phyloP scores from a whole-genome alignment of 2,797 vertebrate species.

The Siniperca obscura region DNA sequence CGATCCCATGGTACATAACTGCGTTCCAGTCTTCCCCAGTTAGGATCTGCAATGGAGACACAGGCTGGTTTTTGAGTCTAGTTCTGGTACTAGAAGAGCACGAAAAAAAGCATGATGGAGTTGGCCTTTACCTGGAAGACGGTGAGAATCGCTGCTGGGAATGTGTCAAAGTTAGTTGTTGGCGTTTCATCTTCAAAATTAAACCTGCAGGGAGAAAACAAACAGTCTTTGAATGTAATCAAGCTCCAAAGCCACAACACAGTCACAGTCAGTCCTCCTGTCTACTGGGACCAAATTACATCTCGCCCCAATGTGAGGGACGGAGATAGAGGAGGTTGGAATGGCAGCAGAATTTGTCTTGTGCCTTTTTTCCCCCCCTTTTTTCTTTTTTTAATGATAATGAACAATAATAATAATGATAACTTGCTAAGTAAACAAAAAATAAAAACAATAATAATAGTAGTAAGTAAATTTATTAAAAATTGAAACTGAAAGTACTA shows the following conservation, averaged over 20 bases:
- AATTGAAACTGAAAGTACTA: neutral
- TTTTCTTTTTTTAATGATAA: too few species aligned
- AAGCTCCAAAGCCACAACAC: slow-evolving; percentile 6
- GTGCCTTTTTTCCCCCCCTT: neutral
- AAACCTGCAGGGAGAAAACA: slow-evolving; percentile 86
- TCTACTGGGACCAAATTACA: slow-evolving; percentile 71
- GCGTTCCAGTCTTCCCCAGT: slow-evolving; percentile 98
- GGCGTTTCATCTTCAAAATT: slow-evolving; percentile 96
- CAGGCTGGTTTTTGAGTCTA: neutral
- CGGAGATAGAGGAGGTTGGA: slow-evolving; percentile 30
- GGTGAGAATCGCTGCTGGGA: slow-evolving; percentile 96
- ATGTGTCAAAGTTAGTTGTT: slow-evolving; percentile 97
- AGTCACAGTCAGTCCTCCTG: slow-evolving; percentile 15
- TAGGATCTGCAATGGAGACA: slow-evolving; percentile 86
- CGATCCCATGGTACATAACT: slow-evolving; percentile 96
- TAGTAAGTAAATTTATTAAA: neutral
- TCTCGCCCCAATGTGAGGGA: slow-evolving; percentile 24
- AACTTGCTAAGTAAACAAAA: neutral
- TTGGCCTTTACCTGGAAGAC: slow-evolving; percentile 92
- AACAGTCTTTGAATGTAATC: slow-evolving; percentile 33
- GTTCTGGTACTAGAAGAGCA: neutral
- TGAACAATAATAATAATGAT: neutral
- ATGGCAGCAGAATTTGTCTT: slow-evolving; percentile 32
- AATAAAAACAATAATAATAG: too few species aligned
- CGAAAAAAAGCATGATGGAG: neutral